phyloP scores from a whole-genome alignment of 1,140 invertebrate genomes.

The Ooceraea biroi region DNA sequence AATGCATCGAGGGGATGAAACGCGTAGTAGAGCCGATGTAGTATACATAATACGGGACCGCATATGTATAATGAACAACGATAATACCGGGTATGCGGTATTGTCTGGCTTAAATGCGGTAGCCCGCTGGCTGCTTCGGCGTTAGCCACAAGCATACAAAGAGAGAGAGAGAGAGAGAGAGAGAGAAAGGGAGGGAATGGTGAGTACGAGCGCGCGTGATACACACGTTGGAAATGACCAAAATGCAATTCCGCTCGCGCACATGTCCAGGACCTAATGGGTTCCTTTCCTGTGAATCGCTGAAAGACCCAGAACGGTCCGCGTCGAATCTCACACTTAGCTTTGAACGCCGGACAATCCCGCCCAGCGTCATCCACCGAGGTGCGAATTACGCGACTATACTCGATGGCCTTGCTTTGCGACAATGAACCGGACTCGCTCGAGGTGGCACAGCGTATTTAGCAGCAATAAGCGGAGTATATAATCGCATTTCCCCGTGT shows the following conservation, averaged over 20 bases:
- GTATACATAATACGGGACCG: not conserved
- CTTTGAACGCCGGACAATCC: not conserved
- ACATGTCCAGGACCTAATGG: conserved; percentile 42
- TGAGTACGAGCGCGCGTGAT: not conserved
- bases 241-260: conserved; percentile 43
- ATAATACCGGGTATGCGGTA: conserved; percentile 8
- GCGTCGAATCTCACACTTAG: conserved; percentile 3
- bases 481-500: not conserved
- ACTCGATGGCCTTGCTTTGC: not conserved
- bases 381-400: not conserved
- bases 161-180: not conserved
- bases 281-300: conserved; percentile 56
- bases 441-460: not conserved
- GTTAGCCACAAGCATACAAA: not conserved
- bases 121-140: not conserved
- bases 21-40: not conserved
- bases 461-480: conserved; percentile 5
- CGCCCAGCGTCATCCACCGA: not conserved
- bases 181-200: too few species aligned
- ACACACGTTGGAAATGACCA: conserved; percentile 22
- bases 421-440: not conserved
- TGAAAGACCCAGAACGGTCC: conserved; percentile 8
- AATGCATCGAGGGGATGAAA: not conserved
- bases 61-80: conserved; percentile 26
- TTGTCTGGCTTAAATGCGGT: conserved; percentile 37